Evolutionary conservation across 2,888 invertebrate species (phyloP), one percentile per base, ranked within the genome.

Genomic region (Drosophila infuscata): DNA sequence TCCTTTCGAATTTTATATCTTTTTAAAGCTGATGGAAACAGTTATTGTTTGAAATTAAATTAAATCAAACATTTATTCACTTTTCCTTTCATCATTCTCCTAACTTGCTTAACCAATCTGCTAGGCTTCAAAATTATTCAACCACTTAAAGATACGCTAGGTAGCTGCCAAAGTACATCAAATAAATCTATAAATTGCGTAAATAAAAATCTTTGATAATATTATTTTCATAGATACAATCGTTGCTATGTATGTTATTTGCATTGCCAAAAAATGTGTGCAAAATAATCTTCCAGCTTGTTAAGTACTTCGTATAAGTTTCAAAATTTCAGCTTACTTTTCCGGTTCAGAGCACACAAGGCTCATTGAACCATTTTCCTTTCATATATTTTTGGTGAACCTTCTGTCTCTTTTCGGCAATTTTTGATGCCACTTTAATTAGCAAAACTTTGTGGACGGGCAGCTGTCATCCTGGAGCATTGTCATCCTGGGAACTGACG

Each of bases 371-470:
- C 66, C 54, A 57, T 32, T 60, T 73, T 46, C 48, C 53, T 20
- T 17, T 57, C 49, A 11, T 17, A 11, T 17, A n/a, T 59, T 51
- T 64, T 38, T 38, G 8, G 32, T 29, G 17, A 29, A 57, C 57
- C 68, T 80, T 70, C 59, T 30, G 48, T 64, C 65, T 59, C 54
- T 66, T 41, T 64, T 43, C 29, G 25, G 41, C 43, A 61, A 64
- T 53, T 68, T 77, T 70, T 81, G 78, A 78, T 81, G 88, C 67
- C 76, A 72, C 68, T 88, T 81, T 86, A 86, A 86, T 86, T 86
- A 88, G 88, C 56, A 51, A 79, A 88, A 80, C 56, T 70, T 70
- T 54, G 61, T 64, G 48, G 51, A 64, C 59, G 54, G 51, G 58
- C 85, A 84, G 82, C 88, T 83, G 88, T 87, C 71, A 73, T 70